These are phyloP conservation scores for Cephus rjabovi DNA, from an alignment of 2,888 invertebrate species.

Conservation along the genomic window DNA sequence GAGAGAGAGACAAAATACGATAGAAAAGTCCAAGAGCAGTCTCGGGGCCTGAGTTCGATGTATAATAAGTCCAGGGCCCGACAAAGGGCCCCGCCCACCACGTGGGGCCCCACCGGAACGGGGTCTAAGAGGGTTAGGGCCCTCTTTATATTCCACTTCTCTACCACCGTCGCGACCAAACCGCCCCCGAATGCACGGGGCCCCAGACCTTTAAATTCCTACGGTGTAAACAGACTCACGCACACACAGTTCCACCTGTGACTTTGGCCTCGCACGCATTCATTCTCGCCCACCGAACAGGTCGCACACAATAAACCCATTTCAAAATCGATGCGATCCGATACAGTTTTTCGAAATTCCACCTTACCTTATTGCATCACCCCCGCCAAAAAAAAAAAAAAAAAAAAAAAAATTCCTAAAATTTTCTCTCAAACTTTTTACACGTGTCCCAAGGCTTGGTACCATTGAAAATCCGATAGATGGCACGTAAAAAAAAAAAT, in stretches of 20 bases:
- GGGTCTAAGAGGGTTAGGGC: conserved; percentile 32
- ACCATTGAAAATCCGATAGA: neutral
- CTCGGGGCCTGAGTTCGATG: conserved; percentile 13
- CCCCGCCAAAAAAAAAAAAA: neutral
- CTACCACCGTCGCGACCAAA: conserved; percentile 16
- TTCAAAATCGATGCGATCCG: neutral
- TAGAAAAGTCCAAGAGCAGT: conserved; percentile 5
- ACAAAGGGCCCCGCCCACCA: conserved; percentile 41
- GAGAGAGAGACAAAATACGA: neutral
- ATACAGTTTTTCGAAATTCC: neutral
- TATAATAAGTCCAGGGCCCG: conserved; percentile 34
- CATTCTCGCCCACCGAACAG: neutral
- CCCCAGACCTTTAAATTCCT: conserved; percentile 44
- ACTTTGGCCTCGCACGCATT: neutral
- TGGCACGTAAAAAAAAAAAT: neutral
- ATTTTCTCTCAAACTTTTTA: neutral
- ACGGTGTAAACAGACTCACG: conserved; percentile 41
- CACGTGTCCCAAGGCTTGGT: neutral
- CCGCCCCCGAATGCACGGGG: conserved; percentile 19
- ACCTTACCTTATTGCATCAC: neutral
- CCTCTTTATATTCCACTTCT: conserved; percentile 30
- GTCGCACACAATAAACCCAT: neutral
- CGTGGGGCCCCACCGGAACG: conserved; percentile 39
- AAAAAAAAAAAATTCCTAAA: neutral
- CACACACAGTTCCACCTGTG: neutral